Percentiles rank a stretch among this genome's conserved stretches.
These are phyloP conservation scores for Monochamus saltuarius DNA, from an alignment of 1,140 invertebrate species.

Conservation along the genomic window DNA sequence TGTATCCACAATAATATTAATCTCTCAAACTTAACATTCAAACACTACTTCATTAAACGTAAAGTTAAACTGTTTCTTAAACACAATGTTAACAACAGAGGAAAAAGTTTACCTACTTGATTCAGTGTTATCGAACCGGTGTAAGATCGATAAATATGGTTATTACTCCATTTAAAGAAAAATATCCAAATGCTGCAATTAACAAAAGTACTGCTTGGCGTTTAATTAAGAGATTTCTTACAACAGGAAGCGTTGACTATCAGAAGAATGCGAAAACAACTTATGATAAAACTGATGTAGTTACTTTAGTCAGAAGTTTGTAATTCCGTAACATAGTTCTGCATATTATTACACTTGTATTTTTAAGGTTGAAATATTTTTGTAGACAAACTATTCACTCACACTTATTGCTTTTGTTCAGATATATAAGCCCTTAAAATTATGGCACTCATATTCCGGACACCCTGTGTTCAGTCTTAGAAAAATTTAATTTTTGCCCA, in stretches of 20 bases:
- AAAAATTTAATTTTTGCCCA: no score
- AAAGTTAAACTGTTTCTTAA: slow-evolving; percentile 1
- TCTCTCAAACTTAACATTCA: slow-evolving; percentile 4
- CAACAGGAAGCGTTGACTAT: slow-evolving; percentile 13
- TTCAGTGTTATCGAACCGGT: background rate
- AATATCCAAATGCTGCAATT: slow-evolving; percentile 30
- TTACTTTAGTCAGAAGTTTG: slow-evolving; percentile 8
- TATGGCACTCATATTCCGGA: no score
- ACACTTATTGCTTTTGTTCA: no score
- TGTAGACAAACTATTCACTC: no score
- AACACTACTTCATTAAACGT: slow-evolving; percentile 9
- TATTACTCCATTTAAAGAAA: slow-evolving; percentile 14
- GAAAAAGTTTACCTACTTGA: slow-evolving; percentile 2
- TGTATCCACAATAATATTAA: slow-evolving; percentile 11
- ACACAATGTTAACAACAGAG: slow-evolving; percentile 10
- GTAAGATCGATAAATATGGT: background rate
- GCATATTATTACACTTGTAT: no score
- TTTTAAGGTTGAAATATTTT: no score
- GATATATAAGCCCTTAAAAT: no score
- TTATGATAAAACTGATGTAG: slow-evolving; percentile 3
- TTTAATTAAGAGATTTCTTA: slow-evolving; percentile 27
- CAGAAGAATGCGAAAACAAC: background rate
- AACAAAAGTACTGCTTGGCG: slow-evolving; percentile 20
- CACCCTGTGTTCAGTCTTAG: no score
- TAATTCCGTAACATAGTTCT: no score